Conservation (phyloP, 2,888 invertebrate species). For the Ormia ochracea region DNA sequence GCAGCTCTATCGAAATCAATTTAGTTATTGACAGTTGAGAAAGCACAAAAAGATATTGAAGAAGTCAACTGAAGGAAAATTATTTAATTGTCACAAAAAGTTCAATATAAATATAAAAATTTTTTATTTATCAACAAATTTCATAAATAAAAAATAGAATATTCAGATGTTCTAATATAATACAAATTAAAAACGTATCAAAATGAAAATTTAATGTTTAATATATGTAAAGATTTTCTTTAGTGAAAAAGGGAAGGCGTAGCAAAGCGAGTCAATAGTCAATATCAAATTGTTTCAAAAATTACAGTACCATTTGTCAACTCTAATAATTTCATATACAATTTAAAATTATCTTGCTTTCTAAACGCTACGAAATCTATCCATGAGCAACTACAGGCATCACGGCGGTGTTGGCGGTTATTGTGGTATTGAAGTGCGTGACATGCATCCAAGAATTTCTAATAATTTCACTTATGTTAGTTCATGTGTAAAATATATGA, state of each 20-base stretch:
- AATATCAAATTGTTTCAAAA: slow-evolving; percentile 2
- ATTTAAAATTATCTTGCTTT: neutral
- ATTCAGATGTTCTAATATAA: neutral
- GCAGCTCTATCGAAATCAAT: neutral
- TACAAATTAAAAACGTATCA: neutral
- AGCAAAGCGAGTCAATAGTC: slow-evolving; percentile 48
- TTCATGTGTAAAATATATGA: slow-evolving; percentile 77
- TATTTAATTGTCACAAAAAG: slow-evolving; percentile 6
- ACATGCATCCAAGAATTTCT: slow-evolving; percentile 73
- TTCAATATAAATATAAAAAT: neutral
- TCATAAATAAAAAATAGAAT: neutral
- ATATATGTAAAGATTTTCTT: neutral
- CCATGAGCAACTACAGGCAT: slow-evolving; percentile 75
- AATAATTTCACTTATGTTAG: slow-evolving; percentile 77
- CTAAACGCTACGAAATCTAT: neutral
- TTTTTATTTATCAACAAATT: neutral
- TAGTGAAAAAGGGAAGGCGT: slow-evolving; percentile 52
- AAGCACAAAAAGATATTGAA: slow-evolving; percentile 19
- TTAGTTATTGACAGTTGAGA: slow-evolving; percentile 19
- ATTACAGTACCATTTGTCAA: neutral
- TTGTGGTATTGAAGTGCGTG: slow-evolving; percentile 73
- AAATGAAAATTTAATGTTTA: neutral
- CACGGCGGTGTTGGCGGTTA: slow-evolving; percentile 73
- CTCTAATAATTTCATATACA: neutral
- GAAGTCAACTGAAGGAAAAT: slow-evolving; percentile 23